Conservation (phyloP, 2,888 invertebrate species). For the Orthonevra nobilis region DNA sequence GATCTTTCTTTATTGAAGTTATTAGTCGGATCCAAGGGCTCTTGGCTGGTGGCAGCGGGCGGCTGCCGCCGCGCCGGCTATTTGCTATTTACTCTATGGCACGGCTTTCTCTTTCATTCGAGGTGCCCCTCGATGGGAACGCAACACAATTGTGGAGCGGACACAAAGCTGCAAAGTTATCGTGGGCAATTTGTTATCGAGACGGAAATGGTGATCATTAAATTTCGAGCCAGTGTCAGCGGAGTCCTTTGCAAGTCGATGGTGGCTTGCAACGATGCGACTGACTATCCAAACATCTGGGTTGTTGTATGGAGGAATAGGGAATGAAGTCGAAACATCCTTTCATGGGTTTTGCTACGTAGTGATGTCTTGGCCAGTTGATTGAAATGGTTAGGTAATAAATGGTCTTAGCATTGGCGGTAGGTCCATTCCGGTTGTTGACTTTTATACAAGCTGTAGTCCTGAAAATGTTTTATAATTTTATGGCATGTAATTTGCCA, state of each 20-base stretch:
- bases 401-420: conserved; percentile 33
- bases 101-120: conserved; percentile 64
- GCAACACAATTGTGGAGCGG: background rate
- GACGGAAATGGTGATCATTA: conserved; percentile 66
- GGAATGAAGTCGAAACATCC: conserved; percentile 15
- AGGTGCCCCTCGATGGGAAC: conserved; percentile 5
- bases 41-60: conserved; percentile 21
- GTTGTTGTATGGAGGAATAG: conserved; percentile 16
- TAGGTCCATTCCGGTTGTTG: conserved; percentile 43
- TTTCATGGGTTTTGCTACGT: conserved; percentile 32
- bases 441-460: conserved; percentile 19
- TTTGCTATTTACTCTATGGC: too few relatives aligned
- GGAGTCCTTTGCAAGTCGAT: conserved; percentile 4
- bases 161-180: conserved; percentile 48
- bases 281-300: conserved; percentile 1
- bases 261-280: conserved; percentile 6
- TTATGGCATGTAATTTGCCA: conserved; percentile 37
- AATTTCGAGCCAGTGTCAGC: conserved; percentile 54
- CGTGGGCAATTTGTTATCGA: conserved; percentile 64
- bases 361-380: conserved; percentile 34
- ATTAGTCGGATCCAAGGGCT: conserved; percentile 51
- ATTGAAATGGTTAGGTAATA: conserved; percentile 61
- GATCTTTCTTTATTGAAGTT: conserved; percentile 67
- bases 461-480: conserved; percentile 33
- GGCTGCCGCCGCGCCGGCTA: background rate